Conservation (phyloP, 2,888 invertebrate species). For the Podabrus alpinus region DNA sequence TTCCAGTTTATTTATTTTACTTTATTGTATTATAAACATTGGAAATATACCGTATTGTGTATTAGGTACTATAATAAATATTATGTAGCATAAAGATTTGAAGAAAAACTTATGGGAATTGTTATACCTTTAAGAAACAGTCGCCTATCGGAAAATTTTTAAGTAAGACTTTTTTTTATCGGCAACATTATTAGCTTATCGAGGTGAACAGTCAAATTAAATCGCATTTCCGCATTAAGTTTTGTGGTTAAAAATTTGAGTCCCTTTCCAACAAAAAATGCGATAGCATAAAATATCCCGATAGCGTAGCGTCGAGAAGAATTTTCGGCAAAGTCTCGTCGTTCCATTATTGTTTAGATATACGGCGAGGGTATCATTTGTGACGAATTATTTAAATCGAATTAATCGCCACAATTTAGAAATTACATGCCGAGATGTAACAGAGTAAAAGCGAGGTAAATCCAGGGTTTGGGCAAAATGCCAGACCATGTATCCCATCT, state of each 20-base stretch:
- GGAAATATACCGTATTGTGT: neutral
- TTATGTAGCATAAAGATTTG: neutral
- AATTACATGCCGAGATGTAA: slow-evolving; percentile 14
- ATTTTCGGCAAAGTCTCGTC: too few relatives aligned
- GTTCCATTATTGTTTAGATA: neutral
- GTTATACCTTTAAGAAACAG: too few relatives aligned
- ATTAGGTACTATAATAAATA: too few relatives aligned
- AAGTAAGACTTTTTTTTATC: too few relatives aligned
- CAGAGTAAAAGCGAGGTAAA: slow-evolving; percentile 21
- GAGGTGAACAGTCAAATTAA: neutral
- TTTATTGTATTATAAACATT: neutral
- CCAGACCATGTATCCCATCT: slow-evolving; percentile 41
- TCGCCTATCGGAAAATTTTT: too few relatives aligned
- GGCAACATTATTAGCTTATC: neutral
- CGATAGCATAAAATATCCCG: too few relatives aligned
- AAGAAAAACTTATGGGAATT: too few relatives aligned
- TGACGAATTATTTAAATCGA: neutral
- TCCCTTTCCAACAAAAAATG: too few relatives aligned
- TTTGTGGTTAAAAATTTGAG: neutral
- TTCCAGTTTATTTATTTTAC: neutral
- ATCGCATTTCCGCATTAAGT: neutral
- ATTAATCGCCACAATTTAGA: slow-evolving; percentile 9
- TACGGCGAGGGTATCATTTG: neutral
- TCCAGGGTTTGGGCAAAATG: slow-evolving; percentile 44
- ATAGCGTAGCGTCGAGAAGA: too few relatives aligned